Conservation (phyloP, 1,140 invertebrate genomes). For the Nylanderia fulva region DNA sequence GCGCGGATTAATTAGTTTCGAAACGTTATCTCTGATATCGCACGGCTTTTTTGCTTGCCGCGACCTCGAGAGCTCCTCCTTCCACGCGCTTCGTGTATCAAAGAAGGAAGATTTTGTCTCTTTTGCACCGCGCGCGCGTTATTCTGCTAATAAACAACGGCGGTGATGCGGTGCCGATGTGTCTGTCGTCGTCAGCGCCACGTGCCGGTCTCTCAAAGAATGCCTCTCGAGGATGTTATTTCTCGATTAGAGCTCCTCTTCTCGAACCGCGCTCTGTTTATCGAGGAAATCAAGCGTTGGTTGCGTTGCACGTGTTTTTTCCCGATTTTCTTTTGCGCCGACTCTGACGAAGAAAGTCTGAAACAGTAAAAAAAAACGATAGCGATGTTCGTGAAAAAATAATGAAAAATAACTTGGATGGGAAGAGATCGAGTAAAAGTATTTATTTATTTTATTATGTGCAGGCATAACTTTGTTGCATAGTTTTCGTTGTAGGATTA, state of each 20-base stretch:
- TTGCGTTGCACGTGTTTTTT: slow-evolving; percentile 3
- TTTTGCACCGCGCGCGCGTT: slow-evolving; percentile 31
- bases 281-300: slow-evolving; percentile 45
- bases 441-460: slow-evolving; percentile 7
- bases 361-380: slow-evolving; percentile 47
- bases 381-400: slow-evolving; percentile 13
- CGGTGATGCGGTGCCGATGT: slow-evolving; percentile 26
- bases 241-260: neutral
- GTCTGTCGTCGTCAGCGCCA: slow-evolving; percentile 56
- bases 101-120: slow-evolving; percentile 18
- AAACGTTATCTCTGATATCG: slow-evolving; percentile 64
- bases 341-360: slow-evolving; percentile 33
- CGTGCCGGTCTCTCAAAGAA: slow-evolving; percentile 60
- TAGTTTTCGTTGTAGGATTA: neutral
- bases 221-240: slow-evolving; percentile 20
- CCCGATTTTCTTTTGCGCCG: neutral
- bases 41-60: slow-evolving; percentile 5
- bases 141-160: slow-evolving; percentile 28
- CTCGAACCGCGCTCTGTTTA: slow-evolving; percentile 20
- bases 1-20: slow-evolving; percentile 65
- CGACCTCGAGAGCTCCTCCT: slow-evolving; percentile 24
- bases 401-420: slow-evolving; percentile 1
- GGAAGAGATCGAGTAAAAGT: neutral
- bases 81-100: neutral
- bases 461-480: too few species aligned